phyloP scores from a whole-genome alignment of 2,797 vertebrate species.

The Poeciliopsis paucimaculata region DNA sequence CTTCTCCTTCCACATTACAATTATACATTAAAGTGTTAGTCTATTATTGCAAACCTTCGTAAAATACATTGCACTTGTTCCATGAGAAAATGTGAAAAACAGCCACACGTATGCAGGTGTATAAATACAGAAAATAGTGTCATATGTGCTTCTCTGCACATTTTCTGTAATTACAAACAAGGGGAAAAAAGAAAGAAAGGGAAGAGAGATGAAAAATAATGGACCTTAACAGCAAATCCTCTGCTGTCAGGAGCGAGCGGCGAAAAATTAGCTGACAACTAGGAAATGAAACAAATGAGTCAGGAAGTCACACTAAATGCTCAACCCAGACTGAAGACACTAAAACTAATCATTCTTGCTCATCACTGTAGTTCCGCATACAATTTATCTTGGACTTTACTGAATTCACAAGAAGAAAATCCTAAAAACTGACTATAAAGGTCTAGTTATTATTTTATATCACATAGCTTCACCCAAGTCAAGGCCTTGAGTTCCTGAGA shows the following conservation, averaged over 20 bases:
- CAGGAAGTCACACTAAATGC: slow-evolving; percentile 58
- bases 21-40: neutral
- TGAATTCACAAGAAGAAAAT: slow-evolving; percentile 24
- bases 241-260: slow-evolving; percentile 29
- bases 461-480: neutral
- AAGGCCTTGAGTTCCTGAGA: too few species aligned
- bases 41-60: neutral
- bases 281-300: slow-evolving; percentile 62
- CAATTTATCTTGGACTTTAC: slow-evolving; percentile 36
- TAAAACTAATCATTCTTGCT: slow-evolving; percentile 24
- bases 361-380: slow-evolving; percentile 1
- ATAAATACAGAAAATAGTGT: slow-evolving; percentile 51
- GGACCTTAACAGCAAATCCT: slow-evolving; percentile 48
- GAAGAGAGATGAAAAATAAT: slow-evolving; percentile 49
- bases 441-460: neutral
- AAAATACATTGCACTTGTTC: neutral
- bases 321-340: slow-evolving; percentile 37
- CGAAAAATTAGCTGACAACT: slow-evolving; percentile 52
- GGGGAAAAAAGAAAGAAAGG: neutral
- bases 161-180: slow-evolving; percentile 55
- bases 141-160: slow-evolving; percentile 43
- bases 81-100: neutral
- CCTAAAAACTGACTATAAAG: neutral
- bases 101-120: neutral
- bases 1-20: neutral